Conservation (phyloP, 37 sponge, comb jelly and placozoan species). For the Mnemiopsis leidyi region DNA sequence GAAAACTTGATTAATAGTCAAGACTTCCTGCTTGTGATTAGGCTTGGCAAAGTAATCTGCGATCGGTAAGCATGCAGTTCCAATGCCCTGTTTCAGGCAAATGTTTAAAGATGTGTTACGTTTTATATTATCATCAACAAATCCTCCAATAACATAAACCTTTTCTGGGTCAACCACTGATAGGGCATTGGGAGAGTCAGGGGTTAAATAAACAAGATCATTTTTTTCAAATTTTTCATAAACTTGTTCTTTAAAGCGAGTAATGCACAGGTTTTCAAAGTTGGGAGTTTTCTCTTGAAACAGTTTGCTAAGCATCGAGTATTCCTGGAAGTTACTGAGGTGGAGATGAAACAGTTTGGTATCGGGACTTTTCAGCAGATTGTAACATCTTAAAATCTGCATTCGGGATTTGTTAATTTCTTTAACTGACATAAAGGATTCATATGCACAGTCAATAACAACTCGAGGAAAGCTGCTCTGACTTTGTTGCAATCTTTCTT, state of each 20-base stretch:
- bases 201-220: not conserved
- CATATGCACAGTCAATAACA: slow-evolving; percentile 3
- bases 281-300: not conserved
- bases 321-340: not conserved
- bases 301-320: not conserved
- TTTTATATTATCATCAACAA: not conserved
- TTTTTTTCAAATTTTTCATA: not conserved
- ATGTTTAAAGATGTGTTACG: not conserved
- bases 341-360: not conserved
- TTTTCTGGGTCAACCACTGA: not conserved
- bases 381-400: not conserved
- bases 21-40: not conserved
- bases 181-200: not conserved
- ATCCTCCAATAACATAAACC: not conserved
- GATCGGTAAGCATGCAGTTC: not conserved
- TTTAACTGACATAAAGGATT: not conserved
- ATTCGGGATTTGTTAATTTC: not conserved
- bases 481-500: not conserved
- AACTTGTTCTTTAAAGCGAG: not conserved
- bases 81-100: not conserved
- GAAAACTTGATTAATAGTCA: slow-evolving; percentile 18
- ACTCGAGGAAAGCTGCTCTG: not conserved
- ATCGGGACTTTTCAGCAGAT: not conserved
- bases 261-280: not conserved
- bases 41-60: not conserved